phyloP scores from a whole-genome alignment of 53 echinoderm and acorn worm genomes.

The Crossaster papposus region DNA sequence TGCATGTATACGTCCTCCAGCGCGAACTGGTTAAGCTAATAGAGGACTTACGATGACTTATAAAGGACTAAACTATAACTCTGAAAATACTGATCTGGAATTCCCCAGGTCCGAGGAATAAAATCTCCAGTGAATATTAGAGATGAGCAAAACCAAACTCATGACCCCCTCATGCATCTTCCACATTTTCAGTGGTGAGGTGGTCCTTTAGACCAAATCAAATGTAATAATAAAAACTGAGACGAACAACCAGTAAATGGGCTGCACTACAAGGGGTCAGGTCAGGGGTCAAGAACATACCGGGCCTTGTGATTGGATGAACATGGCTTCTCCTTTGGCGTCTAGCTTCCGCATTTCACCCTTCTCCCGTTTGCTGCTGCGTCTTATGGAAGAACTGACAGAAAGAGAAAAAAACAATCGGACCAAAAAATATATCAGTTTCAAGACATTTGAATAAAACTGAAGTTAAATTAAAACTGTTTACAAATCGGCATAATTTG shows the following conservation, averaged over 20 bases:
- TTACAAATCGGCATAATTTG: too few species aligned
- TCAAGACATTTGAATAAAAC: not conserved
- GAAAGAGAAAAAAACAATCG: not conserved
- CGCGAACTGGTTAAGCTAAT: too few species aligned
- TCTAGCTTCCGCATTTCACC: constrained; percentile 89
- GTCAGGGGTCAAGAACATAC: constrained; percentile 47
- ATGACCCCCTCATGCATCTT: not conserved
- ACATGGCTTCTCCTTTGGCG: constrained; percentile 94
- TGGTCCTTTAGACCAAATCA: not conserved
- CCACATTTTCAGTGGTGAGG: not conserved
- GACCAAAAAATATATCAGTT: not conserved
- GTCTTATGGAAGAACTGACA: constrained; percentile 89
- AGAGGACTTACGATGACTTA: too few species aligned
- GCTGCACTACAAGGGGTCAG: not conserved
- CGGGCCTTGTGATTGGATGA: constrained; percentile 74
- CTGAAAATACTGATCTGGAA: too few species aligned
- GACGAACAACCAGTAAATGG: not conserved
- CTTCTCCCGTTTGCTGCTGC: constrained; percentile 95
- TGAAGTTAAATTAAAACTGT: too few species aligned
- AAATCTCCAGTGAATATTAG: too few species aligned
- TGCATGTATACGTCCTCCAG: too few species aligned
- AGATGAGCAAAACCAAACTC: too few species aligned
- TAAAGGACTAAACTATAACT: too few species aligned
- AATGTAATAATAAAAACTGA: too few species aligned
- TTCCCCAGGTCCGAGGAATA: too few species aligned